Evolutionary conservation across 2,113 vertebrate species (phyloP), one percentile per base, ranked within the genome.

Genomic region (Capreolus pygargus): DNA sequence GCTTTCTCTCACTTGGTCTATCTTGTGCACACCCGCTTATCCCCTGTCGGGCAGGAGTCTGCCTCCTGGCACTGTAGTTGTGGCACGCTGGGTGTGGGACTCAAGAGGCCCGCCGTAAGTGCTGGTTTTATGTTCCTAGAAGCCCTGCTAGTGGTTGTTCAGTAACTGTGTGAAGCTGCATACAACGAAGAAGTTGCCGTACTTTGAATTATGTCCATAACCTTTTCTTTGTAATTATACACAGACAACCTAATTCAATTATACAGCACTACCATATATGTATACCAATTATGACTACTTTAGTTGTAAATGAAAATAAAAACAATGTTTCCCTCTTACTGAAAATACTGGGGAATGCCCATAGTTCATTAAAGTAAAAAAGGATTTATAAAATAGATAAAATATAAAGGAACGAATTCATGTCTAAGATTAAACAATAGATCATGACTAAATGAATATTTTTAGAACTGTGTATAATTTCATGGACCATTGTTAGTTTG

Each of bases 61-160:
- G 99, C 98, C 99, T 99, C 99, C 98, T 99, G 99, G 99, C 99
- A 98, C 98, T 99, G 99, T 99, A 99, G 98, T 99, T 99, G 99
- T 99, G 99, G 99, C 99, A 98, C 99, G 98, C 99, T 99, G 99
- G 99, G 99, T 99, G 97, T 99, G 99, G 99, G 99, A 99, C 98
- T 99, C 98, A 99, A 99, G 99, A 99, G 99, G 99, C 98, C 98
- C 81, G 98, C 98, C 96, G 99, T 99, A 99, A 99, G 99, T 99
- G 98, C 94, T 98, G 85, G 74, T 97, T 97, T 97, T 87, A 1
- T 91, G 93, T 82, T 95, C 54, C 67, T 98, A 98, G 98, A 78
- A 98, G 98, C 97, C 92, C 0, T 97, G 82, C 98, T 64, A 98
- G 86, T 98, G 98, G 96, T 99, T 89, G 98, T 97, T 94, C 95